These are phyloP conservation scores for Drosophila quinaria DNA, from an alignment of 2,888 invertebrate genomes.

Conservation along the genomic window DNA sequence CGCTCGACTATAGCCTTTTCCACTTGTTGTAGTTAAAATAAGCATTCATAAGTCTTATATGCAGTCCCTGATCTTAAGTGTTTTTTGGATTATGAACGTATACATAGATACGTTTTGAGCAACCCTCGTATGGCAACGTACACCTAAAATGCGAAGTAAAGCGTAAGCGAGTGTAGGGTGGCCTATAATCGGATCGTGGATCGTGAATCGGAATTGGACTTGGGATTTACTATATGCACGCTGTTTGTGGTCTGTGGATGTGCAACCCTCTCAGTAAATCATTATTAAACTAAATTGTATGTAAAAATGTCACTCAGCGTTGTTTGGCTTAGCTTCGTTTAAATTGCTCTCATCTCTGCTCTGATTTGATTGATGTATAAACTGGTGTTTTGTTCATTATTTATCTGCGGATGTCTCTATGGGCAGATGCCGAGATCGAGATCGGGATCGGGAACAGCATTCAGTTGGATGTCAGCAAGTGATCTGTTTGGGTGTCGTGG, in stretches of 20 bases:
- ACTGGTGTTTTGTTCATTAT: conserved; percentile 35
- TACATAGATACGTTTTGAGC: neutral
- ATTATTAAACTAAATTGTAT: conserved; percentile 80
- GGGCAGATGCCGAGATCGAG: conserved; percentile 15
- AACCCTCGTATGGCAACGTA: neutral
- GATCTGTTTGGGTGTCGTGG: conserved; percentile 61
- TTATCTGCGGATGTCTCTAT: conserved; percentile 18
- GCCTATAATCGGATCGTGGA: conserved; percentile 1
- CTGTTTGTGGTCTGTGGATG: conserved; percentile 9
- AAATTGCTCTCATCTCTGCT: conserved; percentile 48
- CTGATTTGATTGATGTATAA: conserved; percentile 51
- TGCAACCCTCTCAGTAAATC: conserved; percentile 71
- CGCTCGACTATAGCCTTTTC: no score
- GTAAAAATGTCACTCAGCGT: conserved; percentile 58
- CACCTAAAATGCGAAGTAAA: neutral
- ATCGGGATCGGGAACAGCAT: conserved; percentile 19
- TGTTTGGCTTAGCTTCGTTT: conserved; percentile 47
- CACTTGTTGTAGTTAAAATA: no score
- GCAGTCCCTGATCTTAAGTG: no score
- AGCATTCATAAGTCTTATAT: no score
- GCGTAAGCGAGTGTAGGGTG: conserved; percentile 8
- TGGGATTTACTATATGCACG: conserved; percentile 9
- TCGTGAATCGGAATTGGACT: conserved; percentile 1
- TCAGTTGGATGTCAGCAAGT: conserved; percentile 66
- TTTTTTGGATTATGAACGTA: neutral